These are phyloP conservation scores for Pheosia tremula DNA, from an alignment of 2,888 invertebrate species.

Conservation along the genomic window DNA sequence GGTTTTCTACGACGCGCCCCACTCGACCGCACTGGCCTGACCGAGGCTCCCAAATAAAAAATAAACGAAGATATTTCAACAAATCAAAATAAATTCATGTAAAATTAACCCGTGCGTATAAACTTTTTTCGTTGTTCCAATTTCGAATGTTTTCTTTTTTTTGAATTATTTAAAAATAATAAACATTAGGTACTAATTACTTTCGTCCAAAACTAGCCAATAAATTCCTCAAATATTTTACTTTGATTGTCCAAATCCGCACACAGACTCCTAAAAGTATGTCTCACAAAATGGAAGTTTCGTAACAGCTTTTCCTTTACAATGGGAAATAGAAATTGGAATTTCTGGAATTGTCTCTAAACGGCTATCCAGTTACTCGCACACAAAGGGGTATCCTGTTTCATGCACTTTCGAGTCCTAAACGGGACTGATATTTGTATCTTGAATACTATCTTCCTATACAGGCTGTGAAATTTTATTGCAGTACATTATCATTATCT, in stretches of 20 bases:
- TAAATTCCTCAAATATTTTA: not conserved
- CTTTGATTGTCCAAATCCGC: not conserved
- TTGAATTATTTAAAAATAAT: no score
- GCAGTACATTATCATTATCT: no score
- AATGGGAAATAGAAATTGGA: constrained; percentile 24
- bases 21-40: constrained; percentile 29
- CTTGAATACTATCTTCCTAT: constrained; percentile 17
- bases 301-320: constrained; percentile 8
- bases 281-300: not conserved
- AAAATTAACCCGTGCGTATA: constrained; percentile 10
- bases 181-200: no score
- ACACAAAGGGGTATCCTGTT: constrained; percentile 33
- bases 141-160: not conserved
- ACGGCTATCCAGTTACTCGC: constrained; percentile 26
- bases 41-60: constrained; percentile 25
- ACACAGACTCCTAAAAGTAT: not conserved
- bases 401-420: constrained; percentile 18
- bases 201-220: not conserved
- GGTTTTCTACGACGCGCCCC: constrained; percentile 38
- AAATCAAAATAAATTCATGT: constrained; percentile 13
- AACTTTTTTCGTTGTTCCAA: not conserved
- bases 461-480: not conserved
- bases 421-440: constrained; percentile 19
- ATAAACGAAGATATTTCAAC: constrained; percentile 26
- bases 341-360: constrained; percentile 28